phyloP scores from a whole-genome alignment of 2,113 vertebrate species.

The Neodontobutis hainanensis region DNA sequence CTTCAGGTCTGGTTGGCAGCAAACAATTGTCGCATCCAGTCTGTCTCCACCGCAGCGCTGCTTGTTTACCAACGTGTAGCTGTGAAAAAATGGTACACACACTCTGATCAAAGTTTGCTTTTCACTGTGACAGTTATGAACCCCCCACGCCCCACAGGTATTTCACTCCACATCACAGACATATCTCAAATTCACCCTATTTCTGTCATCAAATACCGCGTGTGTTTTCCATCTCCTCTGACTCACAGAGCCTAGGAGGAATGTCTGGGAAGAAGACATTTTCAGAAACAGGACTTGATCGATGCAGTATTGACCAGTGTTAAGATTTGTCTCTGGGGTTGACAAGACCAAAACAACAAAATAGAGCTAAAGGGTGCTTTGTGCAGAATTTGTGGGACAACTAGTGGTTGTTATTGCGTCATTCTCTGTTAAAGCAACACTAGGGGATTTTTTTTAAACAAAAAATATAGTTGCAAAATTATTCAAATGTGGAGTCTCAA shows the following conservation, averaged over 20 bases:
- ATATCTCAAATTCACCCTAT: slow-evolving; percentile 27
- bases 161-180: slow-evolving; percentile 31
- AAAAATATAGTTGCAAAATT: too few species aligned
- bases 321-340: background rate
- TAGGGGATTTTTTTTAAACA: too few species aligned
- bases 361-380: background rate
- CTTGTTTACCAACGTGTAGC: slow-evolving; percentile 10
- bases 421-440: too few species aligned
- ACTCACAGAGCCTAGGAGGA: slow-evolving; percentile 2
- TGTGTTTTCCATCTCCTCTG: slow-evolving; percentile 6
- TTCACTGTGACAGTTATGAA: slow-evolving; percentile 23
- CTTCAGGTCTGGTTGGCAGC: slow-evolving; percentile 29
- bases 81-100: slow-evolving; percentile 31
- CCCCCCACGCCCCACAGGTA: slow-evolving; percentile 24
- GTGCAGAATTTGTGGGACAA: background rate
- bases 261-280: slow-evolving; percentile 8
- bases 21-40: slow-evolving; percentile 30
- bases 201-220: slow-evolving; percentile 8
- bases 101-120: slow-evolving; percentile 27
- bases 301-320: background rate
- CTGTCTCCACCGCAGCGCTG: slow-evolving; percentile 24
- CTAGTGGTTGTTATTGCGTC: too few species aligned
- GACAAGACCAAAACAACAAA: background rate
- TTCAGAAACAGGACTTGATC: slow-evolving; percentile 11
- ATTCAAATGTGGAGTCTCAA: too few species aligned